phyloP scores from a whole-genome alignment of 2,113 vertebrate species.

The Equus przewalskii region DNA sequence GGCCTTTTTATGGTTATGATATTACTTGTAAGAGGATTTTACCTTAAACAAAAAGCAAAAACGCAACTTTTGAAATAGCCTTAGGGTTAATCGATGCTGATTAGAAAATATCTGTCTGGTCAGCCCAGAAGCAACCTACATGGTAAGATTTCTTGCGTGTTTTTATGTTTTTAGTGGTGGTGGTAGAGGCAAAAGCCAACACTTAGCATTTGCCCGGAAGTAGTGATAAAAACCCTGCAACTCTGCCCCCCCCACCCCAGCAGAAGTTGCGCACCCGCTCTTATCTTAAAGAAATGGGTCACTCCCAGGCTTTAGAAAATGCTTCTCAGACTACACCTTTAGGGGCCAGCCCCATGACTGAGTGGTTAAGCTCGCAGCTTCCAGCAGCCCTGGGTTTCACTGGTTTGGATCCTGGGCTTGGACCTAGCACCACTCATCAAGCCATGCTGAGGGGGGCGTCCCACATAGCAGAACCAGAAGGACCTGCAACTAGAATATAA shows the following conservation, averaged over 20 bases:
- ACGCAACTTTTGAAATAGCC: background rate
- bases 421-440: too few species aligned
- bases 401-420: too few species aligned
- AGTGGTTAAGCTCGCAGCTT: too few species aligned
- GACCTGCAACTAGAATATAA: too few species aligned
- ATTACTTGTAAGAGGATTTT: background rate
- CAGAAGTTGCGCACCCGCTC: background rate
- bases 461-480: too few species aligned
- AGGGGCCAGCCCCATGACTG: background rate
- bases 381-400: too few species aligned
- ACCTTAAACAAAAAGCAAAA: constrained; percentile 31
- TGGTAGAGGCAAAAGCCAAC: fast-evolving
- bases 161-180: background rate
- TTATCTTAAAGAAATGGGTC: background rate
- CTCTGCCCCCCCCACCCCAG: background rate
- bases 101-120: background rate
- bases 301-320: background rate
- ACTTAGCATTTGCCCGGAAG: background rate
- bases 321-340: background rate
- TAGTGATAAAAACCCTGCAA: background rate
- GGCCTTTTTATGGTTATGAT: background rate
- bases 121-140: background rate
- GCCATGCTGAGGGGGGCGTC: too few species aligned
- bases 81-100: background rate
- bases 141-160: background rate